A percentile compares a stretch with the other conserved stretches of the same genome.
These are phyloP conservation scores for Tethea ocularis DNA, from an alignment of 2,888 invertebrate genomes.

Conservation along the genomic window DNA sequence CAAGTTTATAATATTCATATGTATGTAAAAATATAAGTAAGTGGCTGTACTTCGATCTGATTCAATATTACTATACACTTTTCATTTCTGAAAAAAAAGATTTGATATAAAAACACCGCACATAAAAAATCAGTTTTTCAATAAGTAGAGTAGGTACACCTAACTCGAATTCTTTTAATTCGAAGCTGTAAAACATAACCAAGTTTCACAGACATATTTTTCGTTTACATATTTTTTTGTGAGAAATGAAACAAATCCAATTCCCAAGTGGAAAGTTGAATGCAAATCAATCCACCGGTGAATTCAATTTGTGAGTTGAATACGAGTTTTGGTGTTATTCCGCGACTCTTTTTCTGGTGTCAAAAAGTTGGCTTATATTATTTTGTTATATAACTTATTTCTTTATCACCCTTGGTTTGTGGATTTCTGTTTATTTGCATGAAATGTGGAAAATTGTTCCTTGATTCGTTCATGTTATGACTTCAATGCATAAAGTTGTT, in stretches of 20 bases:
- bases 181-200: conserved; percentile 8
- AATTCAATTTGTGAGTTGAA: conserved; percentile 39
- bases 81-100: too few relatives aligned
- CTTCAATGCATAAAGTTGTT: background rate
- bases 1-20: too few relatives aligned
- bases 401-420: background rate
- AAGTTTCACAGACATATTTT: conserved; percentile 11
- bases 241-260: conserved; percentile 34
- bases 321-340: conserved; percentile 16
- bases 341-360: background rate
- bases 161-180: conserved; percentile 8
- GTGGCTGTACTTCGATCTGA: too few relatives aligned
- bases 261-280: conserved; percentile 31
- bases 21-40: too few relatives aligned
- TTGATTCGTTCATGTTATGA: background rate
- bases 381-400: conserved; percentile 6
- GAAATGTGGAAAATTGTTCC: background rate
- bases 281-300: conserved; percentile 35
- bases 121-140: too few relatives aligned
- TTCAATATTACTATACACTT: too few relatives aligned
- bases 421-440: background rate
- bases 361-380: conserved; percentile 7
- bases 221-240: conserved; percentile 17
- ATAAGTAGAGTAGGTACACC: too few relatives aligned
- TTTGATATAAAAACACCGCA: too few relatives aligned